Evolutionary conservation across 2,113 vertebrate genomes (phyloP).

Genomic region (Agapornis roseicollis): DNA sequence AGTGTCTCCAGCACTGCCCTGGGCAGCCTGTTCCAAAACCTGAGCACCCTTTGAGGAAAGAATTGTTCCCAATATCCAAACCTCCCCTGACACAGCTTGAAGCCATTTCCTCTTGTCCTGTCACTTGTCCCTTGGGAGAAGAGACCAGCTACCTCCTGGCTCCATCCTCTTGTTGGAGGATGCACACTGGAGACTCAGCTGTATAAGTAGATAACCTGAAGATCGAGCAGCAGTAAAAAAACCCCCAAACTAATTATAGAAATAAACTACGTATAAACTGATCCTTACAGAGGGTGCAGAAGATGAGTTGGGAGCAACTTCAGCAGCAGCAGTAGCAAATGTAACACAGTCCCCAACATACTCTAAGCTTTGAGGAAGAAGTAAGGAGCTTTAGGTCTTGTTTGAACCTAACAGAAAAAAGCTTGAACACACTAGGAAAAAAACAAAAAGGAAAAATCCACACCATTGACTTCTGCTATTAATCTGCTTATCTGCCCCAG

Average conservation of each 20-base stretch:
- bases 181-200: background rate
- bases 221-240: background rate
- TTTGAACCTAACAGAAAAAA: background rate
- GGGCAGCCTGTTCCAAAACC: background rate
- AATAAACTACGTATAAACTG: background rate
- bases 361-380: background rate
- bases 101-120: background rate
- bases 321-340: background rate
- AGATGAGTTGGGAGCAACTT: background rate
- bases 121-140: background rate
- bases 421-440: rapidly evolving
- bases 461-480: background rate
- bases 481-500: background rate
- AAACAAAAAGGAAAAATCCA: background rate
- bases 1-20: background rate
- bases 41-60: background rate
- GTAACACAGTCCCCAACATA: background rate
- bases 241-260: background rate
- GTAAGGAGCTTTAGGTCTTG: background rate
- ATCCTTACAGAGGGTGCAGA: background rate
- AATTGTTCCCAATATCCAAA: background rate
- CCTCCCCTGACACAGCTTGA: background rate
- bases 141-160: background rate
- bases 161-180: background rate
- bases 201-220: background rate